phyloP scores from a whole-genome alignment of 2,888 invertebrate genomes.

The Cantharis lateralis region DNA sequence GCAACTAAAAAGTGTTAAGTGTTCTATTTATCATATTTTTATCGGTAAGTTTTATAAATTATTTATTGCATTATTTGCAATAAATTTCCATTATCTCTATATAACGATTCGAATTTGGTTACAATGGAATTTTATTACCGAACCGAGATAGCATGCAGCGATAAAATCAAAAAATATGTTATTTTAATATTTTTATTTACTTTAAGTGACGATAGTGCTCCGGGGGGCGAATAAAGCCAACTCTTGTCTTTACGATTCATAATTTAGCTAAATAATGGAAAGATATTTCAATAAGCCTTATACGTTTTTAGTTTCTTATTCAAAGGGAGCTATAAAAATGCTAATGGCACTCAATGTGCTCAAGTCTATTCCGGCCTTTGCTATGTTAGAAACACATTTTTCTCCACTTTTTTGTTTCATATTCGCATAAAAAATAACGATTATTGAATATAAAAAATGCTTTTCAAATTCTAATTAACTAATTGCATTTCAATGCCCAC shows the following conservation, averaged over 20 bases:
- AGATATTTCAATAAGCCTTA: slow-evolving; percentile 31
- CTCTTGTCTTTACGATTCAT: slow-evolving; percentile 16
- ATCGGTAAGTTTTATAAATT: slow-evolving; percentile 3
- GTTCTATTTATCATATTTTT: slow-evolving; percentile 22
- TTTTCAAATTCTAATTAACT: not conserved
- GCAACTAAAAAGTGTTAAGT: slow-evolving; percentile 25
- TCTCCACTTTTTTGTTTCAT: slow-evolving; percentile 18
- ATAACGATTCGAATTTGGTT: not conserved
- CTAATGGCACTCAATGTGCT: slow-evolving; percentile 26
- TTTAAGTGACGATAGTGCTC: not conserved
- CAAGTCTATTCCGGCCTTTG: slow-evolving; percentile 8
- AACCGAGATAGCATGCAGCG: not conserved
- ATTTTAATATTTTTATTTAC: not conserved
- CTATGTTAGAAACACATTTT: slow-evolving; percentile 19
- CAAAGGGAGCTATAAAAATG: slow-evolving; percentile 31
- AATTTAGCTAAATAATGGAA: slow-evolving; percentile 18
- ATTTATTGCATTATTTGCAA: slow-evolving; percentile 2
- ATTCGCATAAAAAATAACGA: slow-evolving; percentile 27
- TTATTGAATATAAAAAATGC: slow-evolving; percentile 16
- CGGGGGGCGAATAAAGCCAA: not conserved
- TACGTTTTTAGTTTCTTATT: slow-evolving; percentile 29
- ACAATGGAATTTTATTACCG: not conserved
- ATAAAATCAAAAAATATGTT: not conserved
- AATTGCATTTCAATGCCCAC: not conserved
- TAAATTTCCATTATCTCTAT: not conserved